Base-by-base conservation (phyloP, 1,140 invertebrate genomes). In the Gerris buenoi region DNA sequence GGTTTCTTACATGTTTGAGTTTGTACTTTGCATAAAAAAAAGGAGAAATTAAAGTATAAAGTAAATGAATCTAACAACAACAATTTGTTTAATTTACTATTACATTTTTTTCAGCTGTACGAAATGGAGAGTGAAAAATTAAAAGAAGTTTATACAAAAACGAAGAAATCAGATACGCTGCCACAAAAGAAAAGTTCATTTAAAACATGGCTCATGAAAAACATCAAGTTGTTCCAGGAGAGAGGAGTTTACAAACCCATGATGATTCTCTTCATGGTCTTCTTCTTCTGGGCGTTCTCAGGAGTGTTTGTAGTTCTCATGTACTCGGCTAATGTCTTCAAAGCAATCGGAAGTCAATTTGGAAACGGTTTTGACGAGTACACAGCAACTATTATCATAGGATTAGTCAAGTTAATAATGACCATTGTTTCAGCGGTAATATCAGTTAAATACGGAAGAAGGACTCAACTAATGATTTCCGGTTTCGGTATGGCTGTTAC, bases 281-380 rank as follows among this genome's bases (percentile, higher is more conserved):
- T 85, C 68, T 26, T 81, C 0, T 76, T 84, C 2, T 83, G 85
- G 74, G 84, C 85, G 74, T 68, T 83, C 0, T 79, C 81, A 2
- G 84, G 84, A 14, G 76, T 77, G 33, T 85, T 88, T 74, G 82
- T 83, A 0, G 78, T 88, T 1, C 84, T 88, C 69, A 87, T 88
- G 71, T 88, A 88, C 71, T 83, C 85, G 0, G 81, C 85, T 1
- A 79, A 82, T 1, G 78, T 84, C 64, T 85, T 83, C 68, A 69
- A 76, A 25, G 73, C 79, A 69, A 74, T 83, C 15, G 79, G 78
- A 1, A 78, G 77, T 1, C 33, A 46, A 5, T 46, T 46, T 46
- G 33, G 33, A 18, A 18, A 5, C 5, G 58, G 58, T 25, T 26
- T 73, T 79, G 3, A 73, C 80, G 78, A 79, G 65, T 81, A 80